Evolutionary conservation across 2,888 invertebrate species (phyloP).

Genomic region (Ashinkailepas kermadecensis): DNA sequence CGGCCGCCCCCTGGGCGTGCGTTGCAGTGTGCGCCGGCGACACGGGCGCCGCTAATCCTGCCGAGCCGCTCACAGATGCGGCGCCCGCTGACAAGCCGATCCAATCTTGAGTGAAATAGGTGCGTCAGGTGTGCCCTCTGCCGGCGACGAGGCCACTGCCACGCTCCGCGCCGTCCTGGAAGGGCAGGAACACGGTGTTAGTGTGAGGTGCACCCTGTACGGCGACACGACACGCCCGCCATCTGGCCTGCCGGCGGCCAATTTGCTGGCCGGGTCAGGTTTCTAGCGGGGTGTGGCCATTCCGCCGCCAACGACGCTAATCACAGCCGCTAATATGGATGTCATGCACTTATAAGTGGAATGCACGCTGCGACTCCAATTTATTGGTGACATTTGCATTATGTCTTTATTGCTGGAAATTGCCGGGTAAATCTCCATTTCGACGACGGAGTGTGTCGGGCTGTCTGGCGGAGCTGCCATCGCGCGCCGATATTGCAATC

Average conservation of each 20-base stretch:
- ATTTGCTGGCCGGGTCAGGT: not conserved
- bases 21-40: not conserved
- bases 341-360: not conserved
- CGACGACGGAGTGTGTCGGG: no score
- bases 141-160: not conserved
- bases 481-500: not conserved
- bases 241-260: not conserved
- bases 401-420: constrained; percentile 16
- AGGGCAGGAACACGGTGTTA: not conserved
- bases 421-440: not conserved
- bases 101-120: not conserved
- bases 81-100: not conserved
- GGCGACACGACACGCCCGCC: not conserved
- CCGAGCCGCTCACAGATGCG: no score
- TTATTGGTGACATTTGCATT: constrained; percentile 19
- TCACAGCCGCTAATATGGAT: constrained; percentile 4
- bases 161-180: not conserved
- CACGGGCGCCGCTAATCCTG: not conserved
- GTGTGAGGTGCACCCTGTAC: not conserved
- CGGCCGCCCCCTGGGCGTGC: not conserved
- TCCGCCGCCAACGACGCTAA: not conserved
- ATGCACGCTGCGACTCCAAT: not conserved
- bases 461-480: not conserved
- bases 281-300: not conserved
- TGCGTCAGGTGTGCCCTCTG: not conserved